These are phyloP conservation scores for Atethmia centrago DNA, from an alignment of 2,888 invertebrate species.

Conservation along the genomic window DNA sequence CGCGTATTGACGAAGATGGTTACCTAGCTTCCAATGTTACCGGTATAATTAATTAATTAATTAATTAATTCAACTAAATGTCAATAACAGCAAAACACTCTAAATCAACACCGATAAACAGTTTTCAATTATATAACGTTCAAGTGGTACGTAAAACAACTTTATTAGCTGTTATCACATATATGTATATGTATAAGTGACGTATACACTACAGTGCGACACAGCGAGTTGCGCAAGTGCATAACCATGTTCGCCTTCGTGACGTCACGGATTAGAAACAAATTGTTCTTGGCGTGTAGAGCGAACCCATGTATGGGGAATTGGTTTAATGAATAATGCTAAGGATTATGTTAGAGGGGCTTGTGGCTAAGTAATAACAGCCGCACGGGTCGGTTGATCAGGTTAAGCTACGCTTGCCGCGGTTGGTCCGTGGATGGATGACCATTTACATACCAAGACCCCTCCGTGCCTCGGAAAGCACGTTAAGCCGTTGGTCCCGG, in stretches of 20 bases:
- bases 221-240: conserved; percentile 71
- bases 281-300: conserved; percentile 37
- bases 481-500: too few species aligned
- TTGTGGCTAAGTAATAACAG: too few species aligned
- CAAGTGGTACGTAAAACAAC: conserved; percentile 30
- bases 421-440: too few species aligned
- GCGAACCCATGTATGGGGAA: conserved; percentile 1
- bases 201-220: conserved; percentile 32
- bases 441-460: too few species aligned
- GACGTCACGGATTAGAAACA: conserved; percentile 50
- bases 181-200: conserved; percentile 19
- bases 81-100: conserved; percentile 18
- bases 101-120: conserved; percentile 28
- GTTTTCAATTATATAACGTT: conserved; percentile 31
- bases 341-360: conserved; percentile 3
- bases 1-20: neutral
- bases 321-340: conserved; percentile 10
- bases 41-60: neutral
- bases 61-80: conserved; percentile 6
- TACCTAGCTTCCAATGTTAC: conserved; percentile 6
- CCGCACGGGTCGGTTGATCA: too few species aligned
- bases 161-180: conserved; percentile 36
- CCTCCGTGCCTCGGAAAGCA: too few species aligned
- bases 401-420: too few species aligned
- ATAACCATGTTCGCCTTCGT: conserved; percentile 71